phyloP scores from a whole-genome alignment of 2,888 invertebrate genomes.

The Xestia rhomboidea region DNA sequence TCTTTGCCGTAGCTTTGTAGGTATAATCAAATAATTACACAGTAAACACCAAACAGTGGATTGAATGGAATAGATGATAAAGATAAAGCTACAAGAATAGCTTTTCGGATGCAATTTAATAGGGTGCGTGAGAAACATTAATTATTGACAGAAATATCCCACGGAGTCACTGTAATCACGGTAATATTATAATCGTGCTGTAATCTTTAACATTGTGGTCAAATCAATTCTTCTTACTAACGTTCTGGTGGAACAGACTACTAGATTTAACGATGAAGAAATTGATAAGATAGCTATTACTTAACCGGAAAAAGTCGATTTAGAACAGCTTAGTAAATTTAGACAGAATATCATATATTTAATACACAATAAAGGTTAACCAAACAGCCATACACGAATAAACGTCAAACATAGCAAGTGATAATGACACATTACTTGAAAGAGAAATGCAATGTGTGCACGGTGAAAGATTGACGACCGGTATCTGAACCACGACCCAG shows the following conservation, averaged over 20 bases:
- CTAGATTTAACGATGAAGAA: not conserved
- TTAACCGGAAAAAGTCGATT: not conserved
- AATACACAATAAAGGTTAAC: constrained; percentile 11
- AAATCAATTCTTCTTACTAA: constrained; percentile 22
- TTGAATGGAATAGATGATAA: constrained; percentile 50
- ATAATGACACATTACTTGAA: constrained; percentile 54
- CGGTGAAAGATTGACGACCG: constrained; percentile 71
- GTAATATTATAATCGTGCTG: no score
- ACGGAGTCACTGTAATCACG: constrained; percentile 12
- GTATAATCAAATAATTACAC: constrained; percentile 50
- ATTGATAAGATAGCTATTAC: not conserved
- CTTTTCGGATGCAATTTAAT: constrained; percentile 51
- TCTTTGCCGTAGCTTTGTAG: constrained; percentile 31
- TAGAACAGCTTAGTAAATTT: not conserved
- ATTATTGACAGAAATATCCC: constrained; percentile 43
- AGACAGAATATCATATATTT: not conserved
- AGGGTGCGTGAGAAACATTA: constrained; percentile 56
- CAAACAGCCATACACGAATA: constrained; percentile 19
- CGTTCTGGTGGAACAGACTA: constrained; percentile 1
- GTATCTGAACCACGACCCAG: constrained; percentile 73
- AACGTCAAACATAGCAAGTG: constrained; percentile 29
- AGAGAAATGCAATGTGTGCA: constrained; percentile 66
- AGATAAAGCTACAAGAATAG: constrained; percentile 56
- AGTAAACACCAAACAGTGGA: constrained; percentile 42
- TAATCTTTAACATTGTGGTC: not conserved